Evolutionary conservation across 1,140 invertebrate species (phyloP).

Genomic region (Neodiprion virginianus): DNA sequence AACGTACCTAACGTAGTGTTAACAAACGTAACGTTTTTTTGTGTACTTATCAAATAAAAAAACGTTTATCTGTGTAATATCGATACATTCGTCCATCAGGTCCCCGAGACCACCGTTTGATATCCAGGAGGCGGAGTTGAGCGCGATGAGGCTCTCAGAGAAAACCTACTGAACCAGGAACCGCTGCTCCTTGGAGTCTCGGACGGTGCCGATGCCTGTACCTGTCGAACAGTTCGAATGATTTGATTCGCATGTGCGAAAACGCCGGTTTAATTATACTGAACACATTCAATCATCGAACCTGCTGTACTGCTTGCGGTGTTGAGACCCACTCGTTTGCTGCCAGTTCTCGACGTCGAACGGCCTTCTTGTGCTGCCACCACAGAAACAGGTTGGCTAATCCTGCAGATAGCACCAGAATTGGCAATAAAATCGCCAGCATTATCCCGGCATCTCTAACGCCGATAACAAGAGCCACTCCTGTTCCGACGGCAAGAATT

Average conservation of each 20-base stretch:
- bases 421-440: constrained; percentile 14
- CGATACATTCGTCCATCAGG: not conserved
- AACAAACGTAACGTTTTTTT: no score
- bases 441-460: constrained; percentile 9
- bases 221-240: not conserved
- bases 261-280: not conserved
- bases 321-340: constrained; percentile 11
- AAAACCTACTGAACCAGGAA: constrained; percentile 16
- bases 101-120: not conserved
- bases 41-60: no score
- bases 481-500: not conserved
- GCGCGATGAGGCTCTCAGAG: not conserved
- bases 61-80: no score
- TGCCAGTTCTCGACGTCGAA: constrained; percentile 11
- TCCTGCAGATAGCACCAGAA: constrained; percentile 10
- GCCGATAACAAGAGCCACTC: constrained; percentile 15
- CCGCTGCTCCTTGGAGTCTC: constrained; percentile 8
- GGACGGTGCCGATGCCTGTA: not conserved
- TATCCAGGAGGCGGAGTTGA: constrained; percentile 17
- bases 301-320: constrained; percentile 10
- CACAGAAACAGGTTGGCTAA: constrained; percentile 17
- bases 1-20: not conserved
- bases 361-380: constrained; percentile 23
- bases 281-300: not conserved
- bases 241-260: constrained; percentile 10